Percentiles rank a stretch among this genome's conserved stretches.
Conservation (phyloP, 2,888 invertebrate species). For the Eledona agricola region DNA sequence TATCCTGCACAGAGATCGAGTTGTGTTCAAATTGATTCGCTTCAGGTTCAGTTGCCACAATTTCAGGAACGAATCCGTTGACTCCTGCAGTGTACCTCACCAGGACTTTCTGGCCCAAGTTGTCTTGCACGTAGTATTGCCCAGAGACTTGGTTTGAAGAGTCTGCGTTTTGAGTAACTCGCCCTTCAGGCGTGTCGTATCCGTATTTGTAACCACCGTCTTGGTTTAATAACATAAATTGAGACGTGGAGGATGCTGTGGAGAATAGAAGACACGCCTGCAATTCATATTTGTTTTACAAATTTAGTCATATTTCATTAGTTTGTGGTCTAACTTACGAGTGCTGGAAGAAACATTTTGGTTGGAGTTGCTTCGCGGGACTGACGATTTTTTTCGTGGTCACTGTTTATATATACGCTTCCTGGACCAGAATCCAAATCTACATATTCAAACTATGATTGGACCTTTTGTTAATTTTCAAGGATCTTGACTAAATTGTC, state of each 20-base stretch:
- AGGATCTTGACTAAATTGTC: conserved; percentile 37
- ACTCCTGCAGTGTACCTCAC: conserved; percentile 56
- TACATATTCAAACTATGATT: conserved; percentile 34
- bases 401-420: conserved; percentile 39
- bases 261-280: too few species aligned
- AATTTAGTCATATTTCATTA: too few species aligned
- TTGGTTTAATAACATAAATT: conserved; percentile 58
- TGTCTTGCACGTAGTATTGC: conserved; percentile 51
- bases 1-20: background rate
- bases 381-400: conserved; percentile 3
- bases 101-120: conserved; percentile 48
- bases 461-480: conserved; percentile 38
- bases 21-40: background rate
- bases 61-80: conserved; percentile 53
- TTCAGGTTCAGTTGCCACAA: background rate
- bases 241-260: too few species aligned
- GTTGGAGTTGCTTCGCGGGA: background rate
- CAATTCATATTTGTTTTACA: too few species aligned
- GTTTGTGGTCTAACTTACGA: too few species aligned
- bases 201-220: conserved; percentile 57
- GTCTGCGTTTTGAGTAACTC: conserved; percentile 55
- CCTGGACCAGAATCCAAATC: conserved; percentile 28
- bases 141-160: conserved; percentile 54
- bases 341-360: background rate
- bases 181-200: conserved; percentile 58